Base-by-base conservation (phyloP, 2,797 vertebrate species). In the Paedocypris micromegethes region DNA sequence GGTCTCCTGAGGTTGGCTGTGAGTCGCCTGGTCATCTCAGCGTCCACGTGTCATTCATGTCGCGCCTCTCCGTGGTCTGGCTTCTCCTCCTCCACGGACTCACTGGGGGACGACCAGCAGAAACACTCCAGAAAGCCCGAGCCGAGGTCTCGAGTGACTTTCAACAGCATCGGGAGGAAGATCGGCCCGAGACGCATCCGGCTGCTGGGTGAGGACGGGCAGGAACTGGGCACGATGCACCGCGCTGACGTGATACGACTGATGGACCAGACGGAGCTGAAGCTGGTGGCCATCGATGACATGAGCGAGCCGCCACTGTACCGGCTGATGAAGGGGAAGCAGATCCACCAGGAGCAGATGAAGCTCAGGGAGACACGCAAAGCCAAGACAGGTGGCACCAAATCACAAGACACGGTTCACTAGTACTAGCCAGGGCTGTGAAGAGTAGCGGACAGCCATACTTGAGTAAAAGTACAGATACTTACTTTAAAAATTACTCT, bases 301-400 rank as follows among this genome's bases (percentile, higher is more conserved):
- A 55, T 80, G 0, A 53, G 78, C 2, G 88, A 95, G 3, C 94
- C 94, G 2, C 92, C 96, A 0, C 73, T 92, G 0, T 99, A 95
- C 82, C 88, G 72, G 76, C 86, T 99, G 62, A 92, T 98, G 92
- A 93, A 86, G 0, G 94, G 97, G 5, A 83, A 87, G 57, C 93
- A 96, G 86, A 91, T 98, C 62, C 86, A 93, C 0, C 87, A 93
- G 59, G 92, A 96, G 56, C 92, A 94, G 72, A 71, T 94, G 42
- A 90, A 75, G 55, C 84, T 81, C 1, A 70, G 91, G 40, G 91
- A 94, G 68, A 85, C 84, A 72, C 81, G 89, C 69, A 97, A 93
- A 80, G 61, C 73, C 1, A 91, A 89, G 77, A 3, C 78, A 0
- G 84, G 78, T 67, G 23, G 6, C 7, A 59, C 37, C 6, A 7